Conservation (phyloP, 2,113 vertebrate genomes). For the Misgurnus mizolepis region DNA sequence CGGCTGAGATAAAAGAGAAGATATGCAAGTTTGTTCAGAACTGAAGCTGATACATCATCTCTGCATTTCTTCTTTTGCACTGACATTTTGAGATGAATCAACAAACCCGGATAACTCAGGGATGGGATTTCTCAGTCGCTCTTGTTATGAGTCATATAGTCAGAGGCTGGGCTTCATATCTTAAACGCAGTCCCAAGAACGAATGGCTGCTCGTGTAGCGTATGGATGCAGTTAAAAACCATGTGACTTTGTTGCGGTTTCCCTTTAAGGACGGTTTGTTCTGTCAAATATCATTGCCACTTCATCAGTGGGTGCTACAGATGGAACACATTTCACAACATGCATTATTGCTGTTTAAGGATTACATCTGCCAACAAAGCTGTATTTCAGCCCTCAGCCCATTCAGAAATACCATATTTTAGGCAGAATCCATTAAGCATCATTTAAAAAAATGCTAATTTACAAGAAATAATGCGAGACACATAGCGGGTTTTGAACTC, state of each 20-base stretch:
- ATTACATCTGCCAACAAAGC: not conserved
- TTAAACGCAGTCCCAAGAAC: constrained; percentile 6
- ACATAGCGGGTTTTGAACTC: too few species aligned
- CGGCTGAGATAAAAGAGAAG: constrained; percentile 16
- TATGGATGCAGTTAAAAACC: constrained; percentile 42
- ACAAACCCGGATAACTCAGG: constrained; percentile 17
- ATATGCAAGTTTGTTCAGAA: constrained; percentile 34
- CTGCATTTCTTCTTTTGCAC: constrained; percentile 21
- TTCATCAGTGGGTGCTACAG: constrained; percentile 21
- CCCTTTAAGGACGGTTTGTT: constrained; percentile 55
- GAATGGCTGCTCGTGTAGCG: not conserved
- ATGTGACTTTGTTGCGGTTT: constrained; percentile 60
- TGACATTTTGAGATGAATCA: constrained; percentile 53
- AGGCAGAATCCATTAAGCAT: too few species aligned
- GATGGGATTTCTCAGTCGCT: constrained; percentile 44
- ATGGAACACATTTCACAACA: not conserved
- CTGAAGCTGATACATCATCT: constrained; percentile 18
- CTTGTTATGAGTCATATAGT: constrained; percentile 52
- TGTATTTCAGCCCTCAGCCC: too few species aligned
- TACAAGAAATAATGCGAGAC: too few species aligned
- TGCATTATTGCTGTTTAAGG: not conserved
- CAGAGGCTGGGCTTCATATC: not conserved
- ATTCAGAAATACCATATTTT: too few species aligned
- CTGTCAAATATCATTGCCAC: constrained; percentile 55
- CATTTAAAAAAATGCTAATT: too few species aligned